Evolutionary conservation across 2,797 vertebrate species (phyloP).

Genomic region (Erethizon dorsatum): DNA sequence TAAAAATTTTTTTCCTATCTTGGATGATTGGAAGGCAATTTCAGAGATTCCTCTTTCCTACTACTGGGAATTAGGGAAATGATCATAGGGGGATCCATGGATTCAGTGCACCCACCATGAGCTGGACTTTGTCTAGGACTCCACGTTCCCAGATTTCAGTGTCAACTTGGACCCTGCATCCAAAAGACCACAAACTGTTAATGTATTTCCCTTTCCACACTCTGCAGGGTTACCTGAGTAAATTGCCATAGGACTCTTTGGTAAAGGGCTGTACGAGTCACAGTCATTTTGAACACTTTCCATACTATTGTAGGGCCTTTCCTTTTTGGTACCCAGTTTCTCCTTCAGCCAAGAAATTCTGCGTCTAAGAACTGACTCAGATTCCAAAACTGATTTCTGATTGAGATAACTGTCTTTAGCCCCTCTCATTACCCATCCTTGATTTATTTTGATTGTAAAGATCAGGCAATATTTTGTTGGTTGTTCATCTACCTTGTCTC

Average conservation of each 20-base stretch:
- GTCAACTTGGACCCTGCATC: neutral
- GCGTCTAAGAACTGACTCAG: neutral
- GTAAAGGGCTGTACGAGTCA: neutral
- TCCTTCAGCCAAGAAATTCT: neutral
- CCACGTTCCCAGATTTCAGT: neutral
- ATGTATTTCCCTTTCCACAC: neutral
- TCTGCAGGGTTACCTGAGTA: neutral
- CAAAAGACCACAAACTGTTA: neutral
- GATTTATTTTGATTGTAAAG: neutral
- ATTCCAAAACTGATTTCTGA: neutral
- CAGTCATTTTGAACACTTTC: neutral
- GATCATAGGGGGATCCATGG: neutral
- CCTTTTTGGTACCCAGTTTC: neutral
- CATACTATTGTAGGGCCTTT: neutral
- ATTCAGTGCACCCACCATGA: neutral
- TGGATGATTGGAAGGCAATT: neutral
- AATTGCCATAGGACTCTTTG: neutral
- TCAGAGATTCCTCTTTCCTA: neutral
- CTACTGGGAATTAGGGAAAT: neutral
- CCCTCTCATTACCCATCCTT: neutral
- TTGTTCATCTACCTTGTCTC: neutral
- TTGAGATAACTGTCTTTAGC: neutral
- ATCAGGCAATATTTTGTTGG: constrained; percentile 18
- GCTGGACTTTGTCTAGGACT: neutral
- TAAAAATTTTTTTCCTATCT: neutral